Evolutionary conservation across 2,797 vertebrate genomes (phyloP).

Genomic region (Eulemur rubriventer): DNA sequence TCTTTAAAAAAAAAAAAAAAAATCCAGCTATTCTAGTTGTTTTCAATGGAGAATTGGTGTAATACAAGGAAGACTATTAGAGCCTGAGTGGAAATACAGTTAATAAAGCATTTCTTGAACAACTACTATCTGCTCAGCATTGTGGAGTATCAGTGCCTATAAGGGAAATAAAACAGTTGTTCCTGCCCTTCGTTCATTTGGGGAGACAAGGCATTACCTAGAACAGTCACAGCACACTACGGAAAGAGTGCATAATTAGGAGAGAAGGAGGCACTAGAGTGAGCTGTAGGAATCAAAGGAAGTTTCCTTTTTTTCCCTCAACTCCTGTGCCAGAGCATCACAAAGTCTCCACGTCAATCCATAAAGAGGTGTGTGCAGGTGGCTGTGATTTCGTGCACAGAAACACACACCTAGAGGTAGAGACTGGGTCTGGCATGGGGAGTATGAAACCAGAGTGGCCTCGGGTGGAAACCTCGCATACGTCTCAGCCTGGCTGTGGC

Average conservation of each 20-base stretch:
- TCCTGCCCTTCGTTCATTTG: not conserved
- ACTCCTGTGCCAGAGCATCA: not conserved
- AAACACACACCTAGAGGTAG: not conserved
- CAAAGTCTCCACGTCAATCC: not conserved
- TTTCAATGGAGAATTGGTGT: not conserved
- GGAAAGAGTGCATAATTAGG: not conserved
- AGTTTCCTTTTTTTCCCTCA: not conserved
- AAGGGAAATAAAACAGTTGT: not conserved
- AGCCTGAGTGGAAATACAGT: not conserved
- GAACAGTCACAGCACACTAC: not conserved
- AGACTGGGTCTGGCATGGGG: not conserved
- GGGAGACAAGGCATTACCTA: not conserved
- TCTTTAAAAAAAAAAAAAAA: not conserved
- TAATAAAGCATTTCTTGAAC: not conserved
- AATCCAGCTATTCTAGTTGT: not conserved
- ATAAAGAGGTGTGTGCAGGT: not conserved
- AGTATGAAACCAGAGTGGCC: not conserved
- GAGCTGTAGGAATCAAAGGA: not conserved
- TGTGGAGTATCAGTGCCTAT: not conserved
- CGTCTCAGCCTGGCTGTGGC: not conserved
- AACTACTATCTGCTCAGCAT: not conserved
- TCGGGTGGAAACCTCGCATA: accelerated
- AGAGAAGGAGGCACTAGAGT: not conserved
- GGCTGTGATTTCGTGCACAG: not conserved
- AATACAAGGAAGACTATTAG: not conserved